Base-by-base conservation (phyloP, 2,113 vertebrate genomes). In the Pipra filicauda region DNA sequence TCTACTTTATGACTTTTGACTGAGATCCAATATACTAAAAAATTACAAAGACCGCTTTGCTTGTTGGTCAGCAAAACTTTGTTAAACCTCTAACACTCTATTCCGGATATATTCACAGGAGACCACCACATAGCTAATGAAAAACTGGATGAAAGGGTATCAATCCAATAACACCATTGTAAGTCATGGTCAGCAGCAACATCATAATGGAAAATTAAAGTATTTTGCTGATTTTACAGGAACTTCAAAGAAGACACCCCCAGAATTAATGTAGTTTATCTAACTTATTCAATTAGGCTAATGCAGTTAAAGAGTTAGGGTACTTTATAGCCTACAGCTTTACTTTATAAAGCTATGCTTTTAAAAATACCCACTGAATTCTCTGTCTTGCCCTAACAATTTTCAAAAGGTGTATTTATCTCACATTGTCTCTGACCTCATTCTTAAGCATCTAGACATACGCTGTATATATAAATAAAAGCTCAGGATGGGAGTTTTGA, bases 221-320 rank as follows among this genome's bases (percentile, higher is more conserved):
- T 41, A 71, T 9, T 92, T 9, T 92, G 69, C 64, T 88, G 91
- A 92, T 84, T 81, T 93, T 83, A 95, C 57, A 91, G 58, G 5
- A 87, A 87, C 44, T 89, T 85, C n/a, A 58, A 65, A 93, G 92
- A 83, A 93, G 61, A 91, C 23, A 78, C 9, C 11, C 26, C 71
- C 39, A 59, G 51, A 89, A 95, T 65, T 71, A 71, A 81, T 74
- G 41, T 8, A 48, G 23, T 85, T 85, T 74, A 67, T 55, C n/a
- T 37, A 69, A 66, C 74, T 85, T 86, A 82, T 84, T 95, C 64
- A 64, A 72, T 92, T 89, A 92, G 33, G 9, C 22, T 91, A 92
- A 91, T 85, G 52, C 19, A 57, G 24, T 89, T 84, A 70, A 20
- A 93, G 31, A 76, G n/a, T 65, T 67, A 61, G n/a, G 15, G 18